These are phyloP conservation scores for Trididemnum miniatum DNA, from an alignment of 23 tunicate species.

Conservation along the genomic window DNA sequence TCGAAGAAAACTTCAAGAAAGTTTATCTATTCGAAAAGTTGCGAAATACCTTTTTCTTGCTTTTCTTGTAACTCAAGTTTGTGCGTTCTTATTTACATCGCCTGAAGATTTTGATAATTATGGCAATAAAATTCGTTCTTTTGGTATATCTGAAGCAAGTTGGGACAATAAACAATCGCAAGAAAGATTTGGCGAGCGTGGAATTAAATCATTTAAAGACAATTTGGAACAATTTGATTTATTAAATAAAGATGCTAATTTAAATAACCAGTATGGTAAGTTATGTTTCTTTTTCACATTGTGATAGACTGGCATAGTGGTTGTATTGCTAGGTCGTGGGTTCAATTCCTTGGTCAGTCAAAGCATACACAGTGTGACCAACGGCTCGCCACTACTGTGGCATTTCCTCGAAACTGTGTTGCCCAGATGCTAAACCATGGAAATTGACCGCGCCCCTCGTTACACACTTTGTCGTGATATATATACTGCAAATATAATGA, in stretches of 20 bases:
- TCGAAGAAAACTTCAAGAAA: not conserved
- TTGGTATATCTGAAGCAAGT: not conserved
- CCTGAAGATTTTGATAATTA: not conserved
- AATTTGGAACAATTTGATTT: not conserved
- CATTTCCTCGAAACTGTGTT: too few relatives aligned
- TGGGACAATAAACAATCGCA: not conserved
- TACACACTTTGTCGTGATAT: too few relatives aligned
- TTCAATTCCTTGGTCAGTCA: too few relatives aligned
- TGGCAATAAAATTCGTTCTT: not conserved
- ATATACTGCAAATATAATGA: too few relatives aligned
- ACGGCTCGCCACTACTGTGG: too few relatives aligned
- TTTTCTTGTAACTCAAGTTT: not conserved
- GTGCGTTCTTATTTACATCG: not conserved
- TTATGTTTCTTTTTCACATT: too few relatives aligned
- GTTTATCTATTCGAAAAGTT: not conserved
- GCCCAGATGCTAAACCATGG: too few relatives aligned
- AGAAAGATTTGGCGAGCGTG: not conserved
- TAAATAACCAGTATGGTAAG: not conserved
- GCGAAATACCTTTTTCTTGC: not conserved
- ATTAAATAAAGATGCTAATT: not conserved
- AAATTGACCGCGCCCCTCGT: too few relatives aligned
- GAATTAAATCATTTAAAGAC: constrained; percentile 13
- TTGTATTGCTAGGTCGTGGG: too few relatives aligned
- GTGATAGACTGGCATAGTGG: too few relatives aligned
- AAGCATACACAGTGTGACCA: too few relatives aligned